Conservation (phyloP, 2,888 invertebrate species). For the Zygaena filipendulae region DNA sequence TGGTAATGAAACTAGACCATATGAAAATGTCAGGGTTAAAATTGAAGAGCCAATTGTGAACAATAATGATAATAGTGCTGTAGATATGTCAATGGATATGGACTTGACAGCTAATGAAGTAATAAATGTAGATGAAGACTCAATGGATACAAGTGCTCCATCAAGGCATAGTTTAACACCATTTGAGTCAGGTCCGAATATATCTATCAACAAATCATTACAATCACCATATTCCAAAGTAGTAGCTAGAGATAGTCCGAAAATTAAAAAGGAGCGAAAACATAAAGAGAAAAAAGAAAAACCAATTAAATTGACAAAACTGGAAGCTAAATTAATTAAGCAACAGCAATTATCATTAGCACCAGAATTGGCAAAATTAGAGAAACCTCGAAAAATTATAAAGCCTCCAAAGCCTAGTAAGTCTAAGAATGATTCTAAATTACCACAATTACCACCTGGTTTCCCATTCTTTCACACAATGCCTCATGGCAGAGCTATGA, state of each 20-base stretch:
- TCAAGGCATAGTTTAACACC: constrained; percentile 21
- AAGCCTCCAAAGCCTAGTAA: constrained; percentile 47
- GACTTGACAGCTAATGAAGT: constrained; percentile 61
- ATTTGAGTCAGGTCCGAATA: constrained; percentile 35
- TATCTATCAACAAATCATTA: constrained; percentile 54
- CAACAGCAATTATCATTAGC: constrained; percentile 57
- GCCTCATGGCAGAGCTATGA: constrained; percentile 62
- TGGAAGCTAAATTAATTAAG: constrained; percentile 54
- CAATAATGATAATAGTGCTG: constrained; percentile 60
- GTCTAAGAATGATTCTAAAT: constrained; percentile 49
- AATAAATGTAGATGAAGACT: constrained; percentile 60
- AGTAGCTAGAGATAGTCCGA: constrained; percentile 65
- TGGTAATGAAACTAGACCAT: constrained; percentile 30
- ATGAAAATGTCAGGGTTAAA: constrained; percentile 40
- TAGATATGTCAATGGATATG: constrained; percentile 60
- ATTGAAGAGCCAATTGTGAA: constrained; percentile 51
- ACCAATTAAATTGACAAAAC: constrained; percentile 29
- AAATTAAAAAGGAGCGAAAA: constrained; percentile 70
- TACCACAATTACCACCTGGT: constrained; percentile 49
- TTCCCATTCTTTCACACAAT: constrained; percentile 56
- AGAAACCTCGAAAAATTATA: constrained; percentile 33
- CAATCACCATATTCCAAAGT: constrained; percentile 60
- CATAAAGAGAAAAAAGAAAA: constrained; percentile 64
- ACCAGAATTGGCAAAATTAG: constrained; percentile 46
- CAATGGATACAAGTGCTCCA: constrained; percentile 37